Percentiles rank a stretch among this genome's conserved stretches.
Evolutionary conservation across 2,113 vertebrate genomes (phyloP).

Genomic region (Mirza zaza): DNA sequence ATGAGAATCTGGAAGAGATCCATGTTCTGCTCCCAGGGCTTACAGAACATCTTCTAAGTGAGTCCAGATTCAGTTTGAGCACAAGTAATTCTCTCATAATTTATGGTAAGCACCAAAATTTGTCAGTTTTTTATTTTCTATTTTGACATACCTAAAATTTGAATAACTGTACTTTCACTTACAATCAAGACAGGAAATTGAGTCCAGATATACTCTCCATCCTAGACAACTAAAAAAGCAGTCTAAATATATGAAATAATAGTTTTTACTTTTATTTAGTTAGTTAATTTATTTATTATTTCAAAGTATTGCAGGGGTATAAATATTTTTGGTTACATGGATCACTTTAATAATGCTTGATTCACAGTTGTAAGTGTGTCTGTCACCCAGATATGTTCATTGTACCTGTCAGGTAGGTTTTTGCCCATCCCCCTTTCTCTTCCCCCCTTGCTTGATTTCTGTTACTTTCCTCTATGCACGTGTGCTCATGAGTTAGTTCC

Average conservation of each 20-base stretch:
- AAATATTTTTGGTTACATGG: too few species aligned
- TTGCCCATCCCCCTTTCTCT: too few species aligned
- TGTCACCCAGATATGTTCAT: too few species aligned
- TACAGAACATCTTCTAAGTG: constrained; percentile 25
- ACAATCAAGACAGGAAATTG: background rate
- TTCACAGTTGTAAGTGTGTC: too few species aligned
- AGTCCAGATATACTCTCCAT: background rate
- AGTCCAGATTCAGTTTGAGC: constrained; percentile 28
- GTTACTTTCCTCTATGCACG: too few species aligned
- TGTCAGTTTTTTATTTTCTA: constrained; percentile 27
- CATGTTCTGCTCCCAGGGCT: background rate
- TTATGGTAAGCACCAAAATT: background rate
- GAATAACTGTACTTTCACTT: background rate
- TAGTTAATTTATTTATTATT: too few species aligned
- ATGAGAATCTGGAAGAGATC: background rate
- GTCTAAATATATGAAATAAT: background rate
- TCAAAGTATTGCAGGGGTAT: too few species aligned
- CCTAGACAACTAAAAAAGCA: background rate
- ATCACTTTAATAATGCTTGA: too few species aligned
- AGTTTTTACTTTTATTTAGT: background rate
- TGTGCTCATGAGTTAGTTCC: too few species aligned
- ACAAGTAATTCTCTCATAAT: background rate
- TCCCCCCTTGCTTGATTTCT: too few species aligned
- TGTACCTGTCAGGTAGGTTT: too few species aligned
- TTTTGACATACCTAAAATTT: constrained; percentile 24